phyloP scores from a whole-genome alignment of 2,113 vertebrate species.

The Semicossyphus pulcher region DNA sequence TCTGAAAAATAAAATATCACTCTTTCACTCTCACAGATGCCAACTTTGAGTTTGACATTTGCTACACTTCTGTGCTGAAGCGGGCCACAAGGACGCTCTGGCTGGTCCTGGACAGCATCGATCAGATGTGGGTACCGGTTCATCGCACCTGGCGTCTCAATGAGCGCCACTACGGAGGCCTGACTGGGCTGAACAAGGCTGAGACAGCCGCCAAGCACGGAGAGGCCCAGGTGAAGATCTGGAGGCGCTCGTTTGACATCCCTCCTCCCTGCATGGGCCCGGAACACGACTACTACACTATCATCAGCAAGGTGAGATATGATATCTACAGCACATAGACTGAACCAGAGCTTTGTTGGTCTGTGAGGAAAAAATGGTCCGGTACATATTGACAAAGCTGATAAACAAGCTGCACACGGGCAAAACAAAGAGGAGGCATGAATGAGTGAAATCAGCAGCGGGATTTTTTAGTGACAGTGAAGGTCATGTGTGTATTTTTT shows the following conservation, averaged over 20 bases:
- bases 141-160: conserved; percentile 92
- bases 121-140: conserved; percentile 96
- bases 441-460: conserved; percentile 35
- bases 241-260: conserved; percentile 92
- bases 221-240: conserved; percentile 94
- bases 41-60: conserved; percentile 90
- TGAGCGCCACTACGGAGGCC: conserved; percentile 92
- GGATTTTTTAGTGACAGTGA: background rate
- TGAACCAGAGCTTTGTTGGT: conserved; percentile 1
- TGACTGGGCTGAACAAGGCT: conserved; percentile 93
- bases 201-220: conserved; percentile 93
- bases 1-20: background rate
- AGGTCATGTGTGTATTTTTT: conserved; percentile 11
- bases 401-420: conserved; percentile 1
- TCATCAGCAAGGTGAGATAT: conserved; percentile 80
- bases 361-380: conserved; percentile 19
- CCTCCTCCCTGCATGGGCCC: conserved; percentile 90
- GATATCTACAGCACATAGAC: conserved; percentile 15
- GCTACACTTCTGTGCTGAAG: conserved; percentile 93
- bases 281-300: conserved; percentile 86
- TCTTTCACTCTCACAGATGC: conserved; percentile 74
- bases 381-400: conserved; percentile 40
- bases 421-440: conserved; percentile 31
- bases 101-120: conserved; percentile 89
- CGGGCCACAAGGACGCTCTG: conserved; percentile 91